Percentiles rank a stretch among this genome's conserved stretches.
phyloP scores from a whole-genome alignment of 2,888 invertebrate species.

The Linyphia triangularis region DNA sequence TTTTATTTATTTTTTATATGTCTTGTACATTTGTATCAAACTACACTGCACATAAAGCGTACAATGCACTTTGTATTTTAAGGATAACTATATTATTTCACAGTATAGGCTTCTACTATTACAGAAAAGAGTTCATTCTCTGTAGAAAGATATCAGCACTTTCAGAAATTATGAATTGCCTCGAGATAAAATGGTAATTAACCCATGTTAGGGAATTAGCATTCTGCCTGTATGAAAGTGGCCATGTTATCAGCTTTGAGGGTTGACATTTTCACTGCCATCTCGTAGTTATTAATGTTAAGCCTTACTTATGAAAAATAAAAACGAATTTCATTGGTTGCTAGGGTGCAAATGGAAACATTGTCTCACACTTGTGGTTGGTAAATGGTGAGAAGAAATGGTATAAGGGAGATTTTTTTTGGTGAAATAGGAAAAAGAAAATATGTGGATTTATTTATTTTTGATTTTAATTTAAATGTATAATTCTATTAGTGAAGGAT shows the following conservation, averaged over 20 bases:
- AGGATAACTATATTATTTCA: too few species aligned
- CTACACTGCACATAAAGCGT: too few species aligned
- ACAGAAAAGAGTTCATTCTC: background rate
- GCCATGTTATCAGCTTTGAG: background rate
- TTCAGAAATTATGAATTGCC: background rate
- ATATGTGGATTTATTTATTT: too few species aligned
- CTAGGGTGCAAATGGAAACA: conserved; percentile 31
- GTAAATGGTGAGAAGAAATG: background rate
- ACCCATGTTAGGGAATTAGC: conserved; percentile 1
- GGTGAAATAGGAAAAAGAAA: background rate
- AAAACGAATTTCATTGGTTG: conserved; percentile 1
- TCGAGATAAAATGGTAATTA: background rate
- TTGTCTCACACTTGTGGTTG: background rate
- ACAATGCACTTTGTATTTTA: too few species aligned
- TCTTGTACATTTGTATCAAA: too few species aligned
- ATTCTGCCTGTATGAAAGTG: background rate
- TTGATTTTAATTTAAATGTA: too few species aligned
- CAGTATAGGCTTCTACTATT: too few species aligned
- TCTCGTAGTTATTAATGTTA: conserved; percentile 6
- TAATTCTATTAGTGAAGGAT: too few species aligned
- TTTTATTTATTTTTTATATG: too few species aligned
- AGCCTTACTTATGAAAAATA: background rate
- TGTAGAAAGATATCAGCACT: background rate
- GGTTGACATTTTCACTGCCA: conserved; percentile 19
- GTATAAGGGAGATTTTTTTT: background rate